Percentiles rank a stretch among this genome's conserved stretches.
phyloP scores from a whole-genome alignment of 2,888 invertebrate species.

The Ornithoptera alexandrae region DNA sequence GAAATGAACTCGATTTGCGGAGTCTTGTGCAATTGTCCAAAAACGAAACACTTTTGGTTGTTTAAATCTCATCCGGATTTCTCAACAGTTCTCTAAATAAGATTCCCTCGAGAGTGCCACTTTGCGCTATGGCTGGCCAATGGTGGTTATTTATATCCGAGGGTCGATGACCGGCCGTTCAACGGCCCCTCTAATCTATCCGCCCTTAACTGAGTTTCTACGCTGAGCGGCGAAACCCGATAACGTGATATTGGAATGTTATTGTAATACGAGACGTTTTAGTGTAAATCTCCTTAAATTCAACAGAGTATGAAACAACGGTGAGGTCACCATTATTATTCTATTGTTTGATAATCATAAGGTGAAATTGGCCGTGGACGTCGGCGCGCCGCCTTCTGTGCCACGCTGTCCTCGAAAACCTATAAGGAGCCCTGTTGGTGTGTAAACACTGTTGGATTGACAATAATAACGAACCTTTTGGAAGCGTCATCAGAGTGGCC shows the following conservation, averaged over 20 bases:
- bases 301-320: constrained; percentile 41
- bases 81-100: constrained; percentile 48
- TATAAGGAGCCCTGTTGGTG: too few relatives aligned
- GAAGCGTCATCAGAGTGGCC: background rate
- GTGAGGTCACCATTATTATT: constrained; percentile 47
- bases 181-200: constrained; percentile 57
- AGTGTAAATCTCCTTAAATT: constrained; percentile 32
- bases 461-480: too few relatives aligned
- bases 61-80: constrained; percentile 30
- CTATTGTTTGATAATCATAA: constrained; percentile 50
- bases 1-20: too few relatives aligned
- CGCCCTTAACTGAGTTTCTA: constrained; percentile 39
- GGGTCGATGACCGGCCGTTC: constrained; percentile 53
- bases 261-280: constrained; percentile 2
- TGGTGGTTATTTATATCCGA: constrained; percentile 64
- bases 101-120: constrained; percentile 45
- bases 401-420: too few relatives aligned
- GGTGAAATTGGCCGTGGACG: constrained; percentile 49
- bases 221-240: constrained; percentile 39
- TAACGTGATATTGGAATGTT: constrained; percentile 45
- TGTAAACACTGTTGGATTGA: constrained; percentile 16
- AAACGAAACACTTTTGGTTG: too few relatives aligned
- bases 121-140: constrained; percentile 49
- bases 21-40: constrained; percentile 3
- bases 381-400: constrained; percentile 16